These are phyloP conservation scores for Aphodius sticticus DNA, from an alignment of 2,888 invertebrate genomes.

Conservation along the genomic window DNA sequence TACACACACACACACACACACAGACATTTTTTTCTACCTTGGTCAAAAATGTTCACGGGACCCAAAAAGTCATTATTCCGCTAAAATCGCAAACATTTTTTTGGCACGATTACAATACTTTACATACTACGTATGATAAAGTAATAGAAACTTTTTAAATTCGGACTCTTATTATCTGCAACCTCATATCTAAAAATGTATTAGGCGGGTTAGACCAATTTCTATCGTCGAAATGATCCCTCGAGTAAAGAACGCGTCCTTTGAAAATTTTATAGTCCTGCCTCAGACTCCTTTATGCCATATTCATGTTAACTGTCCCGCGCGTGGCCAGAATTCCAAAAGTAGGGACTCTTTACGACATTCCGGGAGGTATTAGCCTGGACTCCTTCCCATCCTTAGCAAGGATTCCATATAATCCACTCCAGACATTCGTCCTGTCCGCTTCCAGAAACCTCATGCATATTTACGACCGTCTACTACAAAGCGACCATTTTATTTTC, in stretches of 20 bases:
- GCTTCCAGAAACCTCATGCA: neutral
- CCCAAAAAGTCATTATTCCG: too few species aligned
- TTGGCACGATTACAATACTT: too few species aligned
- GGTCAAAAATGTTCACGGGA: too few species aligned
- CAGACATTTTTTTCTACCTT: too few species aligned
- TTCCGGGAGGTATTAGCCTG: neutral
- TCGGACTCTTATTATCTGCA: too few species aligned
- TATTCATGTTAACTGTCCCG: conserved; percentile 4
- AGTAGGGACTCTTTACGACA: neutral
- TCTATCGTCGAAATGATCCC: neutral
- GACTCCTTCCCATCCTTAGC: neutral
- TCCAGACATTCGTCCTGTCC: neutral
- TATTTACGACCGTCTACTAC: conserved; percentile 4
- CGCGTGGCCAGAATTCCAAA: neutral
- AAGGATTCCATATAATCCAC: conserved; percentile 4
- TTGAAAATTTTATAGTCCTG: neutral
- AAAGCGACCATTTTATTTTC: neutral
- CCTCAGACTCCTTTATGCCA: neutral
- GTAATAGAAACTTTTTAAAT: too few species aligned
- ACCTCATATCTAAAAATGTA: neutral
- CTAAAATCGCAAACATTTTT: too few species aligned
- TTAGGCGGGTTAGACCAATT: neutral
- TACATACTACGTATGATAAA: too few species aligned
- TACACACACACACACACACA: too few species aligned
- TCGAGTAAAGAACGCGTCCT: neutral